These are phyloP conservation scores for Arenicola marina DNA, from an alignment of 2,888 invertebrate species.

Conservation along the genomic window DNA sequence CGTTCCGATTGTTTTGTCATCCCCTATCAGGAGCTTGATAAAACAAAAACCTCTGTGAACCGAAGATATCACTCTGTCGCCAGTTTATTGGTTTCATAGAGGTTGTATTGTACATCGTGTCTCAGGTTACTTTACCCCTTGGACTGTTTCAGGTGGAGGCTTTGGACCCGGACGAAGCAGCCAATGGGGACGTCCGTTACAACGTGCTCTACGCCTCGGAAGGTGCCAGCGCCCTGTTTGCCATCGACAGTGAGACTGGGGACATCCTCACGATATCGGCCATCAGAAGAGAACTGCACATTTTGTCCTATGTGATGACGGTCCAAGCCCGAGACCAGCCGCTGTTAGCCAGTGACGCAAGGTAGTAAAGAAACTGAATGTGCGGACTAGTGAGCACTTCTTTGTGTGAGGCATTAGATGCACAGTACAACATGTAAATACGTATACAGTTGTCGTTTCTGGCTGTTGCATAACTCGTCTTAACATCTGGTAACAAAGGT, in stretches of 20 bases:
- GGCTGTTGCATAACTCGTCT: too few species aligned
- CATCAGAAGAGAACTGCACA: conserved; percentile 2
- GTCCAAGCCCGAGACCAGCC: conserved; percentile 20
- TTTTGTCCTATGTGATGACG: conserved; percentile 6
- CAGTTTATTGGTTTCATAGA: too few species aligned
- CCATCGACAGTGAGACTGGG: conserved; percentile 15
- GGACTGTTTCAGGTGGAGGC: too few species aligned
- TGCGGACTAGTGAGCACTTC: background rate
- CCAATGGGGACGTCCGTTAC: conserved; percentile 16
- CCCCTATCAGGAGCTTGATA: too few species aligned
- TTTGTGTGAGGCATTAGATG: background rate
- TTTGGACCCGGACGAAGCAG: conserved; percentile 13
- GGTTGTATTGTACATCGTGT: too few species aligned
- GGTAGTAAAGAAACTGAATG: conserved; percentile 3
- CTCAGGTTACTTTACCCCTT: too few species aligned
- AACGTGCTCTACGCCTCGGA: conserved; percentile 17
- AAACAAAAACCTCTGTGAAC: too few species aligned
- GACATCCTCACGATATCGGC: background rate
- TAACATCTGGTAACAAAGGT: too few species aligned
- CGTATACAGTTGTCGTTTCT: too few species aligned
- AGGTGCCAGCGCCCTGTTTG: conserved; percentile 6
- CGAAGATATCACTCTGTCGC: too few species aligned
- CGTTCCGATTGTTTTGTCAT: too few species aligned
- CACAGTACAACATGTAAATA: background rate
- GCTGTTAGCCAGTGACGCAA: conserved; percentile 2